These are phyloP conservation scores for Rhabditophanes sp. DNA, from an alignment of 2,888 invertebrate genomes.

Conservation along the genomic window DNA sequence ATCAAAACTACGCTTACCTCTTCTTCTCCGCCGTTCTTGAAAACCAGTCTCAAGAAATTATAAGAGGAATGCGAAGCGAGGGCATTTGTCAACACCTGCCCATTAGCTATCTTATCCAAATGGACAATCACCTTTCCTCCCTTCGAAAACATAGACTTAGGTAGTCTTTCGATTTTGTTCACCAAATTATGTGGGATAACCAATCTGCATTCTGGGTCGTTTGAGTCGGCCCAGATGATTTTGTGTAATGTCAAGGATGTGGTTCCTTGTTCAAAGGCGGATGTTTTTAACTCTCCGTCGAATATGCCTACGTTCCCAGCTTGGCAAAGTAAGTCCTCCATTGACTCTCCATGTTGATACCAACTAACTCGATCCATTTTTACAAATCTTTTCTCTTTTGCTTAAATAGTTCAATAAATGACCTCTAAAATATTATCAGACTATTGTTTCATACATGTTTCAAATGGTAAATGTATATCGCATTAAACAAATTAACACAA, in stretches of 20 bases:
- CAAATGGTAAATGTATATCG: too few relatives aligned
- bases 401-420: too few relatives aligned
- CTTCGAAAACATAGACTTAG: constrained; percentile 38
- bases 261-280: constrained; percentile 40
- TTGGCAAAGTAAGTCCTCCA: constrained; percentile 40
- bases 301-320: constrained; percentile 40
- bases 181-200: constrained; percentile 39
- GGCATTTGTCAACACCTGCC: constrained; percentile 30
- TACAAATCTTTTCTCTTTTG: too few relatives aligned
- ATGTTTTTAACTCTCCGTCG: constrained; percentile 41
- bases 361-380: constrained; percentile 35
- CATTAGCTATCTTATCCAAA: constrained; percentile 11
- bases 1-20: constrained; percentile 17
- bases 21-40: constrained; percentile 38
- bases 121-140: constrained; percentile 36
- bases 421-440: too few relatives aligned
- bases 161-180: constrained; percentile 32
- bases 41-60: constrained; percentile 25
- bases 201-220: constrained; percentile 36
- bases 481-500: too few relatives aligned
- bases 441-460: too few relatives aligned
- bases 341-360: constrained; percentile 39
- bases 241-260: constrained; percentile 38
- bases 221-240: constrained; percentile 43
- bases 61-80: constrained; percentile 17